phyloP scores from a whole-genome alignment of 2,888 invertebrate genomes.

The Anodontia alba region DNA sequence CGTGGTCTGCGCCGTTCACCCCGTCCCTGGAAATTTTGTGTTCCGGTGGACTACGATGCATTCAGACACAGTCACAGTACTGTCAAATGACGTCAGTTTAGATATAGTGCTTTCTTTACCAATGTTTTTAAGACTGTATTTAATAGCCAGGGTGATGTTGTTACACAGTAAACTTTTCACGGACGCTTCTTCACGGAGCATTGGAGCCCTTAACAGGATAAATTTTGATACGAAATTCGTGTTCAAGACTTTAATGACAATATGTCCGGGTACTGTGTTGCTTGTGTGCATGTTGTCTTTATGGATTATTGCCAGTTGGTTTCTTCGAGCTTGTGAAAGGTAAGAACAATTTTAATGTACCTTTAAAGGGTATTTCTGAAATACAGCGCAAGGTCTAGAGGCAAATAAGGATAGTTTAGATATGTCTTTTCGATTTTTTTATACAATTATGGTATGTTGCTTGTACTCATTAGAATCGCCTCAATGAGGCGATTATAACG shows the following conservation, averaged over 20 bases:
- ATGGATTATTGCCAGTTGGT: conserved; percentile 99
- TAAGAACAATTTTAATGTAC: conserved; percentile 85
- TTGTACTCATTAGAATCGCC: no score
- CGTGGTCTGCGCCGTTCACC: conserved; percentile 98
- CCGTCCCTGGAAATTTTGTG: conserved; percentile 97
- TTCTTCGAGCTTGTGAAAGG: conserved; percentile 99
- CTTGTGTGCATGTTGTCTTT: conserved; percentile 99
- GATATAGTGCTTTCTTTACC: conserved; percentile 99
- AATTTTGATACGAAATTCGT: conserved; percentile 95
- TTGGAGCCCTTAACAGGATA: conserved; percentile 85
- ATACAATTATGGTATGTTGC: no score
- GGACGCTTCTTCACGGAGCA: conserved; percentile 98
- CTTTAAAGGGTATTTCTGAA: no score
- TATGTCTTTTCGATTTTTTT: no score
- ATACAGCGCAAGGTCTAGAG: no score
- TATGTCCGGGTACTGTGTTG: conserved; percentile 98
- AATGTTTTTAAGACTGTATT: conserved; percentile 99
- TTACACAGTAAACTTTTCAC: conserved; percentile 99
- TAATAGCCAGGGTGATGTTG: conserved; percentile 99
- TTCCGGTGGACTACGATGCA: conserved; percentile 95
- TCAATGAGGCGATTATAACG: no score
- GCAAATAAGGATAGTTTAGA: no score
- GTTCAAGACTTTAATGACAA: conserved; percentile 99
- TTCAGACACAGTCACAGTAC: conserved; percentile 66
- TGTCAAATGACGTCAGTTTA: conserved; percentile 78